A percentile compares a stretch with the other conserved stretches of the same genome.
phyloP scores from a whole-genome alignment of 1,140 invertebrate species.

The Drosophila eugracilis region DNA sequence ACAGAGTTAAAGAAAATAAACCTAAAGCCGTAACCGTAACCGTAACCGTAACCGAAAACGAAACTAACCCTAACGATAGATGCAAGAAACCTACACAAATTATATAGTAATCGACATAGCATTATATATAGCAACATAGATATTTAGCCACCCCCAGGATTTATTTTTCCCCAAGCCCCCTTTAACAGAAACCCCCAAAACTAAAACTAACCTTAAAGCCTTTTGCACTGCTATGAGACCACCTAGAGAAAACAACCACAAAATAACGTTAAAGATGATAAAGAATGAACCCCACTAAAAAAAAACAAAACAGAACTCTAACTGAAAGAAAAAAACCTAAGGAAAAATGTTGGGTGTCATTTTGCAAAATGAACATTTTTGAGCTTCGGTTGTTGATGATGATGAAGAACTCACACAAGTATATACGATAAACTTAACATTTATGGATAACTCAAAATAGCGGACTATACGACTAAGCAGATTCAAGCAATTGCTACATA shows the following conservation, averaged over 20 bases:
- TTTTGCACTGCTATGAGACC: conserved; percentile 82
- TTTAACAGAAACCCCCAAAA: not conserved
- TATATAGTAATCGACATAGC: conserved; percentile 44
- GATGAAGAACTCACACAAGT: conserved; percentile 59
- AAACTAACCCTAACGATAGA: conserved; percentile 82
- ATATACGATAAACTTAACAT: conserved; percentile 55
- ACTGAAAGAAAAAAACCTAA: conserved; percentile 5
- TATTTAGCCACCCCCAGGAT: conserved; percentile 29
- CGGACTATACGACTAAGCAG: conserved; percentile 65
- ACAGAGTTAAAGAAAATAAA: conserved; percentile 47
- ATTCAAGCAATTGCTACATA: conserved; percentile 70
- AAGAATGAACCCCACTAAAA: conserved; percentile 32
- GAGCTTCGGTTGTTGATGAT: conserved; percentile 80
- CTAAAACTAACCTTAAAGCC: conserved; percentile 53
- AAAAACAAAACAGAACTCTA: no score
- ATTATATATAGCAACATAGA: conserved; percentile 56
- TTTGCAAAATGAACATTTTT: conserved; percentile 58
- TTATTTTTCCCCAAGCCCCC: not conserved
- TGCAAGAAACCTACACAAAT: conserved; percentile 58
- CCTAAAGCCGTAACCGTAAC: conserved; percentile 30
- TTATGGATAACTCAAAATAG: conserved; percentile 50
- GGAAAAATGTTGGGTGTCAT: conserved; percentile 41
- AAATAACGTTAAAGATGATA: conserved; percentile 23
- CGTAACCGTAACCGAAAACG: conserved; percentile 44
- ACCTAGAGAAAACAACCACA: conserved; percentile 71